These are phyloP conservation scores for Plestiodon gilberti DNA, from an alignment of 2,113 vertebrate genomes.

Conservation along the genomic window DNA sequence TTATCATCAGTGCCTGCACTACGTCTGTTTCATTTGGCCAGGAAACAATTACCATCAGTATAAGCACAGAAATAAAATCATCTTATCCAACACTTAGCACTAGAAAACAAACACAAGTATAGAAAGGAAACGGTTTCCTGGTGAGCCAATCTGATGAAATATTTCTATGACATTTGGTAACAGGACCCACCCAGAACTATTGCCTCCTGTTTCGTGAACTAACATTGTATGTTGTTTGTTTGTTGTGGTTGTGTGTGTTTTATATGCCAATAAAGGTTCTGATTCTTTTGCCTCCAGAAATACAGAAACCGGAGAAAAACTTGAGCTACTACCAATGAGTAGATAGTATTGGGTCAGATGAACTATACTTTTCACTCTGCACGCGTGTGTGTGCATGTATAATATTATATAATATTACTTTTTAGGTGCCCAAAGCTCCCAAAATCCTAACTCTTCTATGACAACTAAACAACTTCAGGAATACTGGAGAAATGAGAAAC, in stretches of 20 bases:
- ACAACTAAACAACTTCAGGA: slow-evolving; percentile 93
- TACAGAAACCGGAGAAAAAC: too few relatives aligned
- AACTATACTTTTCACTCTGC: neutral
- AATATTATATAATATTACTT: neutral
- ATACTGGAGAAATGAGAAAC: slow-evolving; percentile 83
- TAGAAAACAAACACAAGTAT: neutral
- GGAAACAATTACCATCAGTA: neutral
- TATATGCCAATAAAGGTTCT: too few relatives aligned
- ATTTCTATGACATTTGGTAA: neutral
- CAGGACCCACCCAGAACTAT: neutral
- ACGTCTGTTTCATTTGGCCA: neutral
- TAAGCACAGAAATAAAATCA: neutral
- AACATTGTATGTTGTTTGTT: too few relatives aligned
- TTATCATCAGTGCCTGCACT: too few relatives aligned
- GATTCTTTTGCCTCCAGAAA: too few relatives aligned
- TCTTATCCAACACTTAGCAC: neutral
- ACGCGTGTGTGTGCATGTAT: neutral
- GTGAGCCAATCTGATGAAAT: slow-evolving; percentile 1
- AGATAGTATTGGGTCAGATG: neutral
- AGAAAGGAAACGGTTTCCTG: neutral
- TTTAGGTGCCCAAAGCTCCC: slow-evolving; percentile 51
- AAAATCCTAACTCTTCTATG: slow-evolving; percentile 75
- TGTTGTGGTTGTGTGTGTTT: too few relatives aligned
- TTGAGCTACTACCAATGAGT: too few relatives aligned
- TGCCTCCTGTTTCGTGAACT: too few relatives aligned